phyloP scores from a whole-genome alignment of 2,797 vertebrate species.

The Balearica regulorum region DNA sequence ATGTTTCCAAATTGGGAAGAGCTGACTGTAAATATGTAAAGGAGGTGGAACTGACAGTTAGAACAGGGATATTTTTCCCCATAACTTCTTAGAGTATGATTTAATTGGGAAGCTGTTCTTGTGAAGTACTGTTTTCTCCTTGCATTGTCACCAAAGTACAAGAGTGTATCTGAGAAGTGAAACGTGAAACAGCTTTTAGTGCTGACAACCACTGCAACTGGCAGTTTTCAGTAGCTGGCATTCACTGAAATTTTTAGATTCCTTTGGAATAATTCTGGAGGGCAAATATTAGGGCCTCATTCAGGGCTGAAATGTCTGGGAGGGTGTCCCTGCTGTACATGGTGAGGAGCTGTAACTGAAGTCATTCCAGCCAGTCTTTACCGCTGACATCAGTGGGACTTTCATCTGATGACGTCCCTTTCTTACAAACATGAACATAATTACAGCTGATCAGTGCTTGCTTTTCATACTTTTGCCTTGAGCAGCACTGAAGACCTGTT shows the following conservation, averaged over 20 bases:
- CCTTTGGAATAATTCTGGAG: neutral
- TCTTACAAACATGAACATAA: neutral
- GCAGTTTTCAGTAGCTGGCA: neutral
- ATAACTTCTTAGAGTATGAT: neutral
- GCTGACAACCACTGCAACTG: neutral
- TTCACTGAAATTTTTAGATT: neutral
- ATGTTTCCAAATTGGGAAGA: neutral
- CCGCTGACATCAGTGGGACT: neutral
- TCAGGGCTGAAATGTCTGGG: neutral
- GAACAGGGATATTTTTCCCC: neutral
- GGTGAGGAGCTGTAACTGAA: neutral
- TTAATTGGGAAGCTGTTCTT: neutral
- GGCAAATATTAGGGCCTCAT: rapidly evolving
- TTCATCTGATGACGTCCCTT: neutral
- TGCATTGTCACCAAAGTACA: neutral
- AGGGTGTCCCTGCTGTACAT: neutral
- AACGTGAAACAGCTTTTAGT: neutral
- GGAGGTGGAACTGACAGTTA: neutral
- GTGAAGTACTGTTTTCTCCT: neutral
- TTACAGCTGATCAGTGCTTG: neutral
- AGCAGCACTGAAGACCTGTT: neutral
- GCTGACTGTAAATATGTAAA: neutral
- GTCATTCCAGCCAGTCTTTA: neutral
- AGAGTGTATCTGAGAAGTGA: neutral
- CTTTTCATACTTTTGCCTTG: neutral